Base-by-base conservation (phyloP, 2,113 vertebrate species). In the Sorex fumeus region DNA sequence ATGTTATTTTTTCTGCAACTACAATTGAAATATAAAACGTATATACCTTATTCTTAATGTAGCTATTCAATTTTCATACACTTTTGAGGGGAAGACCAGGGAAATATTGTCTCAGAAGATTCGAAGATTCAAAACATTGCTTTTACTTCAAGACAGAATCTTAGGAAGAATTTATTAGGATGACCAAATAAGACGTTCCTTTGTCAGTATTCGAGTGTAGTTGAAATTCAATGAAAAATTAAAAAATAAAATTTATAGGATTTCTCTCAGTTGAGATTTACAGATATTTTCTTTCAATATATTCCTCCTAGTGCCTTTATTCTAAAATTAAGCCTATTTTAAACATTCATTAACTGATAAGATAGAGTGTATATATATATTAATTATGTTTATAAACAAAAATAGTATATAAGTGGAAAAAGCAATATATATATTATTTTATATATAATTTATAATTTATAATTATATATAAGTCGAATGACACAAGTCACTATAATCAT, bases 1-100 rank as follows among this genome's bases (percentile, higher is more conserved):
- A 91, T 71, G n/a, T 70, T 11, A 0, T 66, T 90, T 45, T 95
- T 77, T 94, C 57, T 92, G 69, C 85, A 95, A 95, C 23, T 91
- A 93, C 79, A 85, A 79, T 10, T 75, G 71, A 90, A 93, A 87
- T 70, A 50, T 43, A 83, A 80, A 94, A 82, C 40, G 80, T 47
- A 32, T 4, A 67, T 30, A 40, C n/a, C 34, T 34, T 88, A 18
- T 45, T 92, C 9, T 28, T 84, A 74, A 11, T 87, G 30, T 23
- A n/a, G 47, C 36, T 84, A 69, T 87, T 28, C 89, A 19, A 43
- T 89, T 60, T 83, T 85, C 82, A 19, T 60, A 60, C 76, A 67
- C 21, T 66, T 84, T 74, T 4, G 32, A 23, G 23, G 53, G 8
- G 32, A 40, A 75, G 19, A 0, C 60, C 60, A 93, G 27, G 18